Percentiles rank a stretch among this genome's conserved stretches.
Conservation (phyloP, 2,797 vertebrate genomes). For the Eulemur mongoz region DNA sequence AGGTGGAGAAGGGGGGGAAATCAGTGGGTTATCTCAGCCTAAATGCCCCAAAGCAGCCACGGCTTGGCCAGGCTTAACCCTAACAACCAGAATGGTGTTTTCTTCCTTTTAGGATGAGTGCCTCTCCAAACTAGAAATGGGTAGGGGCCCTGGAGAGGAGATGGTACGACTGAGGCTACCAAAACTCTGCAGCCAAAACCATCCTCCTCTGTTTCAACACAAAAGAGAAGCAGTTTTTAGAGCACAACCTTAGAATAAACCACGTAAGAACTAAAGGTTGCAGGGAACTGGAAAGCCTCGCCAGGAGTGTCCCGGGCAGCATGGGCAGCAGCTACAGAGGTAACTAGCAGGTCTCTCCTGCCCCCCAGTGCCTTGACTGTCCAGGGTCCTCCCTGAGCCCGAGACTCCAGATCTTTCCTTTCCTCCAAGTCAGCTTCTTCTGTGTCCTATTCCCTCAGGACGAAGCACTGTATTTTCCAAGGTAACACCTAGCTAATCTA, state of each 20-base stretch:
- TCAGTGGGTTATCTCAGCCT: neutral
- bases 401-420: neutral
- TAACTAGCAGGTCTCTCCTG: constrained; percentile 57
- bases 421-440: neutral
- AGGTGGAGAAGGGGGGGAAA: neutral
- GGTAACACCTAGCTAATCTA: constrained; percentile 63
- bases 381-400: neutral
- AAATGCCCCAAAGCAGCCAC: neutral
- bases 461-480: constrained; percentile 53
- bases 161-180: neutral
- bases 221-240: neutral
- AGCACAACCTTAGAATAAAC: neutral
- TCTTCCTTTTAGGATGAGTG: neutral
- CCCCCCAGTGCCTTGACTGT: constrained; percentile 42
- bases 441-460: neutral
- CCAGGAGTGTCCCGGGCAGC: neutral
- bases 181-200: neutral
- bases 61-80: neutral
- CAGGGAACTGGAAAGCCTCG: neutral
- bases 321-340: neutral
- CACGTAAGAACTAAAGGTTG: neutral
- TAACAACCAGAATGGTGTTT: neutral
- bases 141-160: neutral
- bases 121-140: neutral
- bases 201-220: neutral